These are phyloP conservation scores for Hyppa rectilinea DNA, from an alignment of 2,888 invertebrate genomes.

Conservation along the genomic window DNA sequence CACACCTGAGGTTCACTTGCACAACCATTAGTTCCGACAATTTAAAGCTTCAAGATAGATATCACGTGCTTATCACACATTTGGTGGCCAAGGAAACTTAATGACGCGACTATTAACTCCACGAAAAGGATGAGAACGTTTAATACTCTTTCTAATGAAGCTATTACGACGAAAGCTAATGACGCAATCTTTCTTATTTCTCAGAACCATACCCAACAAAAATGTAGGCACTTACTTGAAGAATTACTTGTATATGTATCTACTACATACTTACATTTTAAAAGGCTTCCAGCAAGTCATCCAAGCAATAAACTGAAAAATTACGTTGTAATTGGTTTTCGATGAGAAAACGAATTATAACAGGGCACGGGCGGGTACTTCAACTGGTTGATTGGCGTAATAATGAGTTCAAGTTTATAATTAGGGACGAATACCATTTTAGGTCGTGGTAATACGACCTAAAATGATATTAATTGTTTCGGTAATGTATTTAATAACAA, in stretches of 20 bases:
- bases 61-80: constrained; percentile 79
- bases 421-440: constrained; percentile 47
- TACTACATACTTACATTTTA: constrained; percentile 29
- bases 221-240: constrained; percentile 31
- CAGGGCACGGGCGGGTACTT: constrained; percentile 33
- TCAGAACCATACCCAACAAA: constrained; percentile 50
- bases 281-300: constrained; percentile 76
- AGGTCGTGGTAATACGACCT: constrained; percentile 37
- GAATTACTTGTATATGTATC: constrained; percentile 28
- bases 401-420: constrained; percentile 62
- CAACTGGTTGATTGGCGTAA: constrained; percentile 50
- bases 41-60: constrained; percentile 82
- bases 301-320: constrained; percentile 75
- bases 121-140: constrained; percentile 47
- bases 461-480: constrained; percentile 37
- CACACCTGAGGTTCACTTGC: constrained; percentile 88
- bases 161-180: constrained; percentile 63
- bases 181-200: constrained; percentile 63
- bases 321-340: constrained; percentile 75
- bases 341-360: constrained; percentile 70
- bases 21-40: constrained; percentile 85
- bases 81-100: constrained; percentile 62
- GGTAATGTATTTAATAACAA: constrained; percentile 31
- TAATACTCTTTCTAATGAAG: constrained; percentile 62
- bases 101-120: constrained; percentile 54